Conservation (phyloP, 2,888 invertebrate genomes). For the Cheilosia soror region DNA sequence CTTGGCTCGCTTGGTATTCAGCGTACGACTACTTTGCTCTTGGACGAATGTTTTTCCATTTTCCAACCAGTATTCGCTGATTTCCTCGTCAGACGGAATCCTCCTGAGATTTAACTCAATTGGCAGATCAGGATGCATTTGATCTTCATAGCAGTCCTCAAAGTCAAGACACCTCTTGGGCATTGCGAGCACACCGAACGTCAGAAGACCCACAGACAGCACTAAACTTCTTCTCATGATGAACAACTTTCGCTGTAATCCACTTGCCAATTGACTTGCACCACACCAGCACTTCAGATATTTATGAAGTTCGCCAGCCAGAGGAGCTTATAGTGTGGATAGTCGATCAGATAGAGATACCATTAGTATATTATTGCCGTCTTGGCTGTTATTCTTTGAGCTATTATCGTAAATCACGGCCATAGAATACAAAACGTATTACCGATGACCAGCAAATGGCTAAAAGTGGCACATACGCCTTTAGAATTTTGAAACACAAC, state of each 20-base stretch:
- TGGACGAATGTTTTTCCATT: constrained; percentile 78
- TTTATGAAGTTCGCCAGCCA: background rate
- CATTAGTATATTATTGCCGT: background rate
- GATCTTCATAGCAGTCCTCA: constrained; percentile 79
- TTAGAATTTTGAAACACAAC: background rate
- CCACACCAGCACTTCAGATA: background rate
- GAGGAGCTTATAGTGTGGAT: constrained; percentile 21
- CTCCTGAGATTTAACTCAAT: constrained; percentile 16
- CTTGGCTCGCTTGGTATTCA: constrained; percentile 85
- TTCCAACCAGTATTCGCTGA: constrained; percentile 79
- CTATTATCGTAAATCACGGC: no score
- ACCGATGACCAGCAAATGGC: background rate
- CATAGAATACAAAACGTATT: background rate
- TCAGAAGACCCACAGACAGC: background rate
- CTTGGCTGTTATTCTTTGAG: no score
- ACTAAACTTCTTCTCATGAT: constrained; percentile 21
- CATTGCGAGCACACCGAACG: constrained; percentile 41
- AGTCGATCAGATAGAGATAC: background rate
- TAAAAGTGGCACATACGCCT: constrained; percentile 5
- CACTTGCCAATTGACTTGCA: constrained; percentile 26
- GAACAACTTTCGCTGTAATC: constrained; percentile 1
- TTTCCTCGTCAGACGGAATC: constrained; percentile 76
- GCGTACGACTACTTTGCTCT: constrained; percentile 78
- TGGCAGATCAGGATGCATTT: constrained; percentile 80
- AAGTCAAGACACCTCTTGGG: constrained; percentile 78